Evolutionary conservation across 2,113 vertebrate species (phyloP).

Genomic region (Alethe castanea): DNA sequence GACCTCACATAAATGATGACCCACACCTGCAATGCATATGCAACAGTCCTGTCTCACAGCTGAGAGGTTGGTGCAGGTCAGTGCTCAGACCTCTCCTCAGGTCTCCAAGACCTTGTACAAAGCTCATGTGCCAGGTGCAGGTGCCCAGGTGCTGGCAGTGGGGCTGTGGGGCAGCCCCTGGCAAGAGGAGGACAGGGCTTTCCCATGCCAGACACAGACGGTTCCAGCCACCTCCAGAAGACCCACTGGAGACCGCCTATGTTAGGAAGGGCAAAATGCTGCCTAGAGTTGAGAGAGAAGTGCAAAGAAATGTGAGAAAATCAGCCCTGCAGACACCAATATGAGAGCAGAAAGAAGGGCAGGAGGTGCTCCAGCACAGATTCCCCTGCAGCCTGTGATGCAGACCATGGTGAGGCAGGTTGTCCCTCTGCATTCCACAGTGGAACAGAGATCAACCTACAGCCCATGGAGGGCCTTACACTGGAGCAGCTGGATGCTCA

Average conservation of each 20-base stretch:
- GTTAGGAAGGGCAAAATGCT: neutral
- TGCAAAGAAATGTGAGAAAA: neutral
- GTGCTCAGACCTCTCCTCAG: neutral
- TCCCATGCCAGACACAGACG: accelerated
- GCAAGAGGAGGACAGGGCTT: accelerated
- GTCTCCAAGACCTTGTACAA: neutral
- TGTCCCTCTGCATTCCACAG: neutral
- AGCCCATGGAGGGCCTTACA: neutral
- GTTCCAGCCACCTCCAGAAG: neutral
- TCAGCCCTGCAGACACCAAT: neutral
- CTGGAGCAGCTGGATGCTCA: neutral
- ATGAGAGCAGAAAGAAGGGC: neutral
- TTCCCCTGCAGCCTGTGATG: neutral
- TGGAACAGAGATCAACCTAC: neutral
- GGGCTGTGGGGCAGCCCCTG: neutral
- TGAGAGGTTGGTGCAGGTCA: neutral
- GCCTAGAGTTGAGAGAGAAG: neutral
- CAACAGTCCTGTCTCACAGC: neutral
- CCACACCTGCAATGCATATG: accelerated
- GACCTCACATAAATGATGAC: neutral
- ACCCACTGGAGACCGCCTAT: neutral
- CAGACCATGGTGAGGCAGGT: neutral
- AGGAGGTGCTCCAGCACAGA: neutral
- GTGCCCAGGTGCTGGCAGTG: neutral
- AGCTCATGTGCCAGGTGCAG: neutral